Evolutionary conservation across 2,113 vertebrate species (phyloP), one percentile per base, ranked within the genome.

Genomic region (Pipa parva): DNA sequence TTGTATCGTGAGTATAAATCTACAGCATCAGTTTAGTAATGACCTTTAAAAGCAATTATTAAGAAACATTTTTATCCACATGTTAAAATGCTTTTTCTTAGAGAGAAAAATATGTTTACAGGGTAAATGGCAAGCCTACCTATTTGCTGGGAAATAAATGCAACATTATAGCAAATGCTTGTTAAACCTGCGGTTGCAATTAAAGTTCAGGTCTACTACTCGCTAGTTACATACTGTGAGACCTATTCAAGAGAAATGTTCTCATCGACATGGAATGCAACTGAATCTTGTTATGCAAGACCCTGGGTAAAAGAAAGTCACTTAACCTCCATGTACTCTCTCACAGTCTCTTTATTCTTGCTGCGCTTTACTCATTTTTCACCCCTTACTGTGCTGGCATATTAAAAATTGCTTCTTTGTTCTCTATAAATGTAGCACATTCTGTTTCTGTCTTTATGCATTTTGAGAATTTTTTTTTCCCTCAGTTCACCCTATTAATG

Each of bases 341-440:
- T 69, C 49, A 51, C 57, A 61, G 26, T 70, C 57, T 70, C 66
- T 70, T 70, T 61, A 51, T 70, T 70, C 58, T 70, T 52, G 58
- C 58, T 70, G 58, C 61, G 66, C 66, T 29, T 70, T 70, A 70
- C 66, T 70, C 66, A 70, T 70, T 61, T 70, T 70, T 70, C 66
- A 61, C 56, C 57, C 66, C 58, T 70, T 33, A 45, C 66, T 70
- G 66, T 70, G 66, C 57, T 70, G 66, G 66, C 57, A 70, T 70
- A 70, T 54, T 70, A 70, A 70, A 70, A 70, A 70, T 70, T 61
- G 66, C 66, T 54, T 17, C 66, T 70, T 70, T 70, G 66, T 70
- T 61, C 66, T 18, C 58, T 45, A 45, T 70, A 61, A 70, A 59
- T 70, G 66, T 52, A 70, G 59, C 48, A 61, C 49, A 61, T 61